These are phyloP conservation scores for Drosophila subpulchrella DNA, from an alignment of 1,140 invertebrate species.

Conservation along the genomic window DNA sequence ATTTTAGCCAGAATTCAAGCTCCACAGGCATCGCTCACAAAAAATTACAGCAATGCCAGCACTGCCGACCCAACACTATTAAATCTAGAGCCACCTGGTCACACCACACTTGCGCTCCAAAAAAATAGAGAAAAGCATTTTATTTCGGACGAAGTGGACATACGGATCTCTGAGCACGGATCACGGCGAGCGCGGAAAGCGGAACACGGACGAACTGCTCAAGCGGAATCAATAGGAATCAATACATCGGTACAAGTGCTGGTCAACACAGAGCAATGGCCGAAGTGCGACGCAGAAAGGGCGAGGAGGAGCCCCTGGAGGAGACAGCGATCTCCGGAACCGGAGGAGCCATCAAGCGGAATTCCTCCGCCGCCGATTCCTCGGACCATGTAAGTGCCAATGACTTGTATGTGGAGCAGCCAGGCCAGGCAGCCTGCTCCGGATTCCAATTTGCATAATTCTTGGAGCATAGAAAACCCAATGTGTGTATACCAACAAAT, in stretches of 20 bases:
- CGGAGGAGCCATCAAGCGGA: slow-evolving; percentile 54
- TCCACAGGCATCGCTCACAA: neutral
- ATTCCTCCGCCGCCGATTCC: slow-evolving; percentile 78
- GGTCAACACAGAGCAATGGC: slow-evolving; percentile 45
- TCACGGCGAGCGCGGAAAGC: slow-evolving; percentile 10
- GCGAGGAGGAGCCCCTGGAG: slow-evolving; percentile 58
- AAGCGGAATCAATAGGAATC: slow-evolving; percentile 33
- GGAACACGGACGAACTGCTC: slow-evolving; percentile 18
- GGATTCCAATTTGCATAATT: slow-evolving; percentile 61
- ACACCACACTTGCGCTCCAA: slow-evolving; percentile 5
- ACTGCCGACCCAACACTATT: neutral
- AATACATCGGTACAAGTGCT: neutral
- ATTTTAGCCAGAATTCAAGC: neutral
- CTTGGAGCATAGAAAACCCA: slow-evolving; percentile 51
- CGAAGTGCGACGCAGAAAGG: slow-evolving; percentile 79
- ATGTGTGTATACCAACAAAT: slow-evolving; percentile 60
- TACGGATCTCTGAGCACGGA: slow-evolving; percentile 22
- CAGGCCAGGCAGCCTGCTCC: slow-evolving; percentile 9
- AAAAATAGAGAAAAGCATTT: slow-evolving; percentile 33
- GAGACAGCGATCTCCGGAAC: slow-evolving; percentile 32
- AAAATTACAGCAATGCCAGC: neutral
- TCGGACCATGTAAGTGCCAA: slow-evolving; percentile 83
- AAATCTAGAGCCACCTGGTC: slow-evolving; percentile 8
- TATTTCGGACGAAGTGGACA: slow-evolving; percentile 29
- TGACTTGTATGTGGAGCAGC: slow-evolving; percentile 42